Evolutionary conservation across 2,113 vertebrate species (phyloP).

Genomic region (Crypturellus undulatus): DNA sequence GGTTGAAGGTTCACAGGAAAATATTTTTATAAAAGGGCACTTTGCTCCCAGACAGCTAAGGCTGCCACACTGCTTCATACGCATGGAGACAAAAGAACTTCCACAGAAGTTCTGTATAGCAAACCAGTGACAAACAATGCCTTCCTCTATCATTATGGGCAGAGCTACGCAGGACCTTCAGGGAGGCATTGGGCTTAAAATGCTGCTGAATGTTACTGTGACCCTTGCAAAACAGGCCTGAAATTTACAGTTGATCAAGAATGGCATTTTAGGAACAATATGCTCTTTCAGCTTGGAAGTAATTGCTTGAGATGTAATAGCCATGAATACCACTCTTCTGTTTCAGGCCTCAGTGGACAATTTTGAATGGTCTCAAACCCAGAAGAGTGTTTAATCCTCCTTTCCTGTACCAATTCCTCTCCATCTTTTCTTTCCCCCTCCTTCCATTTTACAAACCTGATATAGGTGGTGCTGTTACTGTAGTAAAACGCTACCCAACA

Average conservation of each 20-base stretch:
- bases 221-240: slow-evolving; percentile 35
- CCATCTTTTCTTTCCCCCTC: neutral
- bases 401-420: neutral
- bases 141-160: slow-evolving; percentile 5
- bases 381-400: neutral
- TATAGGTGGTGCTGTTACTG: neutral
- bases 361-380: neutral
- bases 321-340: neutral
- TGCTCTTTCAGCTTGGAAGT: slow-evolving; percentile 24
- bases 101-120: slow-evolving; percentile 29
- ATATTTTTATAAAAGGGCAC: neutral
- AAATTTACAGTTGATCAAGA: slow-evolving; percentile 44
- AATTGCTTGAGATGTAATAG: neutral
- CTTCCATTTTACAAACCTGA: neutral
- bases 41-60: slow-evolving; percentile 14
- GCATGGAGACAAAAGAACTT: neutral
- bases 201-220: neutral
- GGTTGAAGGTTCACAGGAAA: slow-evolving; percentile 24
- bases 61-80: neutral
- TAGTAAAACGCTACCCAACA: neutral
- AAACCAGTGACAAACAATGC: slow-evolving; percentile 37
- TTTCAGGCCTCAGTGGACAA: neutral
- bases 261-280: slow-evolving; percentile 29
- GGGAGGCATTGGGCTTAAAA: slow-evolving; percentile 41
- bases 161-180: neutral